Conservation (phyloP, 2,888 invertebrate genomes). For the Anoplius nigerrimus region DNA sequence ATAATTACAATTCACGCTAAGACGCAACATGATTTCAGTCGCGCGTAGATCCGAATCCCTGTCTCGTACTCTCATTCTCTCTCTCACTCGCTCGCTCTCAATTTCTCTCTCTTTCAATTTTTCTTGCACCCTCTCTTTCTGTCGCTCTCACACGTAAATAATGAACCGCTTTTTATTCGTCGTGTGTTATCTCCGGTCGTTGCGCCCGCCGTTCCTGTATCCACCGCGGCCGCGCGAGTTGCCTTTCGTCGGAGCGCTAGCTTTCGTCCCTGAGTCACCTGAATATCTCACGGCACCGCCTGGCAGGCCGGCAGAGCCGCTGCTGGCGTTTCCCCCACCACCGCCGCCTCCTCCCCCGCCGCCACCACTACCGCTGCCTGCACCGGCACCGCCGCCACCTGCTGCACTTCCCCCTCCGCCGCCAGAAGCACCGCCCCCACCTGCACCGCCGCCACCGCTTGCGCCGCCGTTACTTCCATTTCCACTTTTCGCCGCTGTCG, state of each 20-base stretch:
- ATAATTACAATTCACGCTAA: too few relatives aligned
- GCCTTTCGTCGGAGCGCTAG: constrained; percentile 61
- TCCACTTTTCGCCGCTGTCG: constrained; percentile 65
- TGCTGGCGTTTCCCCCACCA: not conserved
- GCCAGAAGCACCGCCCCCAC: not conserved
- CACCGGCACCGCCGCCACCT: constrained; percentile 31
- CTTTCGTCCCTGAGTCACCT: constrained; percentile 61
- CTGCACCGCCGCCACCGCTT: constrained; percentile 1
- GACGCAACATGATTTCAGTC: too few relatives aligned
- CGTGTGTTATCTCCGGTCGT: constrained; percentile 71
- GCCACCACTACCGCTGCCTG: constrained; percentile 41
- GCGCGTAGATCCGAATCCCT: too few relatives aligned
- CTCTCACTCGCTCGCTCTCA: too few relatives aligned
- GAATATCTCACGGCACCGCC: not conserved
- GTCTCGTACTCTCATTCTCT: too few relatives aligned
- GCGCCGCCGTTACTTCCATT: constrained; percentile 49
- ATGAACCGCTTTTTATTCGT: constrained; percentile 39
- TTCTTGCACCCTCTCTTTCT: too few relatives aligned
- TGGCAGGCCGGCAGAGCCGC: not conserved
- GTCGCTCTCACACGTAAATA: constrained; percentile 19
- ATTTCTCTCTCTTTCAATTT: not conserved
- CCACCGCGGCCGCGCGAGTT: constrained; percentile 68
- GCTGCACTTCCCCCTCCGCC: constrained; percentile 10
- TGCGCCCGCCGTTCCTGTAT: constrained; percentile 70
- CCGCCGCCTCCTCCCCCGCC: not conserved